Evolutionary conservation across 2,113 vertebrate species (phyloP).

Genomic region (Okapia johnstoni): DNA sequence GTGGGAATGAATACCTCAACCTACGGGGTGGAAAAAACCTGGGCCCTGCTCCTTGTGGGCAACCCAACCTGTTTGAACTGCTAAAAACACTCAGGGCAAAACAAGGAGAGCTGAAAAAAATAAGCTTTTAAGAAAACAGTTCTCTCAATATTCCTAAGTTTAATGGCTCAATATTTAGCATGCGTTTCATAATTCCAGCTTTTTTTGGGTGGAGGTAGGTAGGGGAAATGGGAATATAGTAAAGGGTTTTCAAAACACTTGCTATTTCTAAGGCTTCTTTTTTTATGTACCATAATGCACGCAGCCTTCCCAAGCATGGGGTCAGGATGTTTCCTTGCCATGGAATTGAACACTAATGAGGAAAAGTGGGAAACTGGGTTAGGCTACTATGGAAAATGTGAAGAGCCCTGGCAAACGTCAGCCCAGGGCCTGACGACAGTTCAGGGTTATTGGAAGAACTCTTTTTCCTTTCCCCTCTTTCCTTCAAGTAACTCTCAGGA

Average conservation of each 20-base stretch:
- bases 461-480: neutral
- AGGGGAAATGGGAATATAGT: conserved; percentile 80
- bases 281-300: conserved; percentile 76
- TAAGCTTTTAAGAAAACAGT: conserved; percentile 77
- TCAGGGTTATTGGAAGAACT: conserved; percentile 1
- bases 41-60: conserved; percentile 81
- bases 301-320: conserved; percentile 56
- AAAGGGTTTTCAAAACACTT: conserved; percentile 81
- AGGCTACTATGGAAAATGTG: conserved; percentile 61
- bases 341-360: conserved; percentile 31
- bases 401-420: conserved; percentile 37
- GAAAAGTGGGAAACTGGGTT: conserved; percentile 63
- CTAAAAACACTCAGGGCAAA: conserved; percentile 83
- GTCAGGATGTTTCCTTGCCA: conserved; percentile 47
- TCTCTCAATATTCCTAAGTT: conserved; percentile 79
- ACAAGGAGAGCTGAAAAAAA: conserved; percentile 80
- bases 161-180: conserved; percentile 81
- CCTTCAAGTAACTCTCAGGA: neutral
- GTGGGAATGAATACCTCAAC: conserved; percentile 83
- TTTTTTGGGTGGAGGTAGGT: conserved; percentile 80
- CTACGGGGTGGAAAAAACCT: conserved; percentile 84
- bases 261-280: conserved; percentile 82
- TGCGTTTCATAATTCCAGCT: conserved; percentile 82
- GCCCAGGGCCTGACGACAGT: neutral
- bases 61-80: conserved; percentile 86